Base-by-base conservation (phyloP, 35 echinoderm and acorn worm genomes). In the Holothuria glaberrima region DNA sequence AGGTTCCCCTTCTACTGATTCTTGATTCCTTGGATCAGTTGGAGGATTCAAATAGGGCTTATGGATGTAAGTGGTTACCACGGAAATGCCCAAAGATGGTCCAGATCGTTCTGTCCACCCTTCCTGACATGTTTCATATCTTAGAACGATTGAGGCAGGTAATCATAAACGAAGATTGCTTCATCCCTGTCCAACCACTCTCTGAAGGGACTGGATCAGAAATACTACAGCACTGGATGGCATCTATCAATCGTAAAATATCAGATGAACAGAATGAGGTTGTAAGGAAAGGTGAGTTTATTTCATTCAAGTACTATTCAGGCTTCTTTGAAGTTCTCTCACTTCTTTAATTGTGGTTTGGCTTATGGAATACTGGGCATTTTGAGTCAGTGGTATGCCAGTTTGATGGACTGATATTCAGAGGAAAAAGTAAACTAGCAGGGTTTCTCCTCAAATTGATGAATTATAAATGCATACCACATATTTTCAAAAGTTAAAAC, bases 1-100 rank as follows among this genome's bases (percentile, higher is more conserved):
- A 92, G 32, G 64, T 88, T 29, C 93, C 94, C 29, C 85, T 98
- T 27, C 57, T 98, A 36, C 86, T 98, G 12, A 48, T 98, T 33
- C 58, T 98, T 24, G 96, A 98, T 88, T 98, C 96, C 17, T 59
- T 98, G 32, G 96, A 98, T 56, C 96, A 98, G 38, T 65, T 98
- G 41, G 91, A 92, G 31, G 68, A 91, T 63, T 67, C 82, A 44
- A 83, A 95, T 69, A 82, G 88, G 29, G 93, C 96, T 12, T 92
- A 98, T 54, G 80, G 81, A 45, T 97, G 92, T 60, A 82, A 86
- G 46, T 98, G 96, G 96, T 75, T 98, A 14, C 96, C 96, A 35
- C 92, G 88, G 58, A 88, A 54, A 22, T 90, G 91, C 57, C 90
- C 93, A 4, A 68, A 94, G 2, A 91, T 91, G 46, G 93, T 98